Evolutionary conservation across 2,797 vertebrate genomes (phyloP), one percentile per base, ranked within the genome.

Genomic region (Cottoperca gobio): DNA sequence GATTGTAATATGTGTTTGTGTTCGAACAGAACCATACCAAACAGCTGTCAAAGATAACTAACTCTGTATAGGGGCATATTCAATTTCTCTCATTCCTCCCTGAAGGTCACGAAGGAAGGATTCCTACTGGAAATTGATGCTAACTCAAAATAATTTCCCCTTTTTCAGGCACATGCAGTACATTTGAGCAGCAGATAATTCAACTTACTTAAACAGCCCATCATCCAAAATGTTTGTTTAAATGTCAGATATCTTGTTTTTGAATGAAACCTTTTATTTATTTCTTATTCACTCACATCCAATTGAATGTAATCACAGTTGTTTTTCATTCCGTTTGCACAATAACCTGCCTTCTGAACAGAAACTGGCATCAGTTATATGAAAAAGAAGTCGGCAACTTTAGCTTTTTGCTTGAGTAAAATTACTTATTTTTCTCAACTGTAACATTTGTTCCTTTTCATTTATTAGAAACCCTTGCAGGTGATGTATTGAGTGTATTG

Each of bases 381-480:
- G 28, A 11, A n/a, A n/a, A 14, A 59, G 6, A 54, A 0, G 9
- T 16, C 39, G 23, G 7, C 40, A 31, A 7, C 19, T 45, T 74
- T 67, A 19, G 13, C 37, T n/a, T 62, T 52, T 12, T 16, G 1
- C 16, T 64, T 13, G 5, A 42, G 6, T 8, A 46, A 21, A 58
- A 28, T 24, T 3, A 16, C 35, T 43, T 54, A 43, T 66, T 76
- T 6, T 49, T 55, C n/a, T 46, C 14, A 17, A 8, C 13, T 62
- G 42, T 43, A 37, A 33, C 4, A 21, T 49, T 52, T 55, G 52
- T 73, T 77, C 37, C 24, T 50, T 59, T 53, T 19, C 28, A 59
- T 66, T 65, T 24, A 53, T 75, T 52, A 63, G 55, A 73, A 60
- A 53, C 57, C 48, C 45, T 52, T 65, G 70, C 72, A 70, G 79